Evolutionary conservation across 2,888 invertebrate species (phyloP).

Genomic region (Malacosoma neustria): DNA sequence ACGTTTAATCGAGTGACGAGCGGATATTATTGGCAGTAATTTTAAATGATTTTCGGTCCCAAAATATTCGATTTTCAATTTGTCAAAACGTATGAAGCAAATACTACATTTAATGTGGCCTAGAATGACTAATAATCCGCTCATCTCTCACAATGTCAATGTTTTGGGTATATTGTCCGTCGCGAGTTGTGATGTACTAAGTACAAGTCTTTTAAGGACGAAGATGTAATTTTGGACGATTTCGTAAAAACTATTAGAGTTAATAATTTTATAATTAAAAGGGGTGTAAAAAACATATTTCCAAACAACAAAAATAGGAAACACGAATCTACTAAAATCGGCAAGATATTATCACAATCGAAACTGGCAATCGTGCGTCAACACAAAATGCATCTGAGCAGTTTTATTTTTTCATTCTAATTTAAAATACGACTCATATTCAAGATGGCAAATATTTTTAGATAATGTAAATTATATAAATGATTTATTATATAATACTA

Average conservation of each 20-base stretch:
- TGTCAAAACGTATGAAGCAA: too few species aligned
- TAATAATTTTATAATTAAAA: constrained; percentile 21
- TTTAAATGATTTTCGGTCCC: neutral
- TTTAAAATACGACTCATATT: constrained; percentile 11
- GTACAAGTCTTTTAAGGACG: constrained; percentile 73
- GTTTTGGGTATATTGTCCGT: constrained; percentile 24
- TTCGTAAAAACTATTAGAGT: constrained; percentile 42
- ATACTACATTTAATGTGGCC: too few species aligned
- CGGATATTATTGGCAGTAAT: constrained; percentile 12
- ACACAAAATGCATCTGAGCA: constrained; percentile 40
- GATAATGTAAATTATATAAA: constrained; percentile 40
- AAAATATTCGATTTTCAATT: too few species aligned
- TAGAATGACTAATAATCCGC: too few species aligned
- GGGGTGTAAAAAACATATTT: constrained; percentile 38
- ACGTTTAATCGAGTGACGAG: constrained; percentile 37
- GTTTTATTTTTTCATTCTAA: constrained; percentile 14
- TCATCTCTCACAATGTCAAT: constrained; percentile 11
- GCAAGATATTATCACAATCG: constrained; percentile 68
- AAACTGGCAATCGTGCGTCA: constrained; percentile 40
- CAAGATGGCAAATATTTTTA: constrained; percentile 19
- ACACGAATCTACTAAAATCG: constrained; percentile 25
- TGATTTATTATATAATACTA: constrained; percentile 12
- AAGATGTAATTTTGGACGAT: constrained; percentile 70
- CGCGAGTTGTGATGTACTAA: constrained; percentile 51
- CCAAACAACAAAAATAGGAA: constrained; percentile 30